Conservation (phyloP, 2,113 vertebrate species). For the Grammomys surdaster region DNA sequence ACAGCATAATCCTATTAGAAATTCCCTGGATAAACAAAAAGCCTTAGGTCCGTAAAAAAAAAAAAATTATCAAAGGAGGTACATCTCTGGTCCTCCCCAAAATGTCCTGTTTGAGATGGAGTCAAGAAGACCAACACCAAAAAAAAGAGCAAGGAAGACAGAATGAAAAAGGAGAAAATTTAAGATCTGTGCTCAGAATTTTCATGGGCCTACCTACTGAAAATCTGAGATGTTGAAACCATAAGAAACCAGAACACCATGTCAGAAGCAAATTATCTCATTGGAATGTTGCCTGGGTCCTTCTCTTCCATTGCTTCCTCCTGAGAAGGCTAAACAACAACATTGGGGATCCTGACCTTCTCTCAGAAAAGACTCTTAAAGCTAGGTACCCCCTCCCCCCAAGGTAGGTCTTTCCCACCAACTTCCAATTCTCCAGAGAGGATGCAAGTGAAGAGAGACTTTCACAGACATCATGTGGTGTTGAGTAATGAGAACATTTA, state of each 20-base stretch:
- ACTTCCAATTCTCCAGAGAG: not conserved
- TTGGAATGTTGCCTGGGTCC: not conserved
- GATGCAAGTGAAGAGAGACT: not conserved
- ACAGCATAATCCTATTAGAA: not conserved
- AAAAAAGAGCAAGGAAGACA: not conserved
- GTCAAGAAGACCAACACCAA: not conserved
- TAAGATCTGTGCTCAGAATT: not conserved
- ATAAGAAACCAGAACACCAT: not conserved
- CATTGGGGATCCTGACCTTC: not conserved
- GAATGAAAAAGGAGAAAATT: not conserved
- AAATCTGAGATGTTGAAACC: not conserved
- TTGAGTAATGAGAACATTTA: not conserved
- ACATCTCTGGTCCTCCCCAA: too few species aligned
- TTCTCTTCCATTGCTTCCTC: not conserved
- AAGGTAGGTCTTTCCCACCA: not conserved
- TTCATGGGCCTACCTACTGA: not conserved
- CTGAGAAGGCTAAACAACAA: not conserved
- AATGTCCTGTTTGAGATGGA: not conserved
- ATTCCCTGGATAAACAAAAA: not conserved
- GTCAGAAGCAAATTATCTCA: not conserved
- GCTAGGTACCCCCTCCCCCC: fast-evolving
- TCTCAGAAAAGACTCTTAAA: fast-evolving
- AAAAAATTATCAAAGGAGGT: not conserved
- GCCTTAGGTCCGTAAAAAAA: not conserved
- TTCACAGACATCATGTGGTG: not conserved